Evolutionary conservation across 53 echinoderm and acorn worm species (phyloP), one percentile per base, ranked within the genome.

Genomic region (Echinometra lucunter): DNA sequence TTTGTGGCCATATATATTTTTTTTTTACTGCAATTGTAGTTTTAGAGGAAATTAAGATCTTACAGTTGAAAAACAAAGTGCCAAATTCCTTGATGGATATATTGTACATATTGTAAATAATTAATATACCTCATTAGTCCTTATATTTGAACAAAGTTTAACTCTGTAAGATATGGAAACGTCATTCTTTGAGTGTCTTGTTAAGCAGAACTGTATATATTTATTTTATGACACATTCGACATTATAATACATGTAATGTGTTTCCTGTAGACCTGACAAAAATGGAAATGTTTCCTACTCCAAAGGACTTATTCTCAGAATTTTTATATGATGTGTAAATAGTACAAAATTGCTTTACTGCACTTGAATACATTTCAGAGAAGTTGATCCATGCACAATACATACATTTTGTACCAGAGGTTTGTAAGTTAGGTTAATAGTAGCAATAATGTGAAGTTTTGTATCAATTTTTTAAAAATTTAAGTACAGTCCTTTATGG

Each of bases 81-180:
- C 85, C 85, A 85, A 85, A 85, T 49, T 85, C 49, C 2, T 45
- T 27, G 85, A n/a, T n/a, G n/a, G 9, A 83, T 49, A 6, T 85
- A 18, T n/a, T 85, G 13, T 85, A 47, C 49, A 85, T 85, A 81
- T 85, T 85, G 85, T 85, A 85, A 85, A 85, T 85, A 85, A 49
- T 85, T 28, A 10, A 85, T 47, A 49, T 83, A 85, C 85, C 85
- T 85, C 85, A 85, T 27, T 47, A 49, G 47, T 49, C 85, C 85
- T 85, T 49, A 85, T 27, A 85, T 85, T 85, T 85, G 85, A 85
- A 21, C 38, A 49, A 13, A n/a, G 45, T 15, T 45, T 21, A 44
- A 44, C 21, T 28, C 9, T 28, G 49, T 85, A 27, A 40, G 49
- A 49, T 6, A 53, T 85, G 49, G 18, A 85, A 25, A 85, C 28